Conservation (phyloP, 2,113 vertebrate genomes). For the Coptodon rendalli region DNA sequence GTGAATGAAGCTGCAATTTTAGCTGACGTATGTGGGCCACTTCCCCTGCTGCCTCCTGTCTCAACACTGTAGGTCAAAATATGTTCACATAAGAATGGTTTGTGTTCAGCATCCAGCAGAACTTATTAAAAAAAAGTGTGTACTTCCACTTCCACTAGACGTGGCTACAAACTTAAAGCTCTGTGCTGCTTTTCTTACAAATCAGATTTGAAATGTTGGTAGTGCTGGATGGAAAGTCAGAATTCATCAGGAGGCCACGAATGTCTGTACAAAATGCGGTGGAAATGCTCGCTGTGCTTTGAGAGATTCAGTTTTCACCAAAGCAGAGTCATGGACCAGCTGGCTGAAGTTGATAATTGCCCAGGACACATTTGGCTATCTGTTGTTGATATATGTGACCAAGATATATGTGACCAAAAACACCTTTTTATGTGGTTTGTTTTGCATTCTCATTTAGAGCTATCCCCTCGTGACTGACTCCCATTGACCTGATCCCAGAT, state of each 20-base stretch:
- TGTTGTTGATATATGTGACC: neutral
- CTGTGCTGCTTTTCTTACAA: neutral
- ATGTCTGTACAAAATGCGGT: neutral
- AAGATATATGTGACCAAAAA: neutral
- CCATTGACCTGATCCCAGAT: neutral
- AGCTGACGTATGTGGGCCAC: slow-evolving; percentile 33
- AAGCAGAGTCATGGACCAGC: neutral
- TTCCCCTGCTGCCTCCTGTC: slow-evolving; percentile 20
- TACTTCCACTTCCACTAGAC: neutral
- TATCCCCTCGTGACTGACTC: neutral
- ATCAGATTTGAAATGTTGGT: neutral
- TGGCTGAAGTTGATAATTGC: neutral
- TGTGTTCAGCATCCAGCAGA: neutral
- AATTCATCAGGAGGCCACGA: neutral
- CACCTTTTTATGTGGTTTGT: fast-evolving
- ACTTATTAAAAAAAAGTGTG: neutral
- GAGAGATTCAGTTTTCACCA: neutral
- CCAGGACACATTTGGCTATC: neutral
- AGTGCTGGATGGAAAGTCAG: neutral
- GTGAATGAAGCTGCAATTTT: slow-evolving; percentile 11
- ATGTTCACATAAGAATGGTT: neutral
- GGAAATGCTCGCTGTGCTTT: neutral
- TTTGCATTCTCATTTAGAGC: neutral
- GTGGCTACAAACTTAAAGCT: neutral
- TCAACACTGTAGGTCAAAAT: neutral